Conservation (phyloP, 2,888 invertebrate species). For the Anoplius nigerrimus region DNA sequence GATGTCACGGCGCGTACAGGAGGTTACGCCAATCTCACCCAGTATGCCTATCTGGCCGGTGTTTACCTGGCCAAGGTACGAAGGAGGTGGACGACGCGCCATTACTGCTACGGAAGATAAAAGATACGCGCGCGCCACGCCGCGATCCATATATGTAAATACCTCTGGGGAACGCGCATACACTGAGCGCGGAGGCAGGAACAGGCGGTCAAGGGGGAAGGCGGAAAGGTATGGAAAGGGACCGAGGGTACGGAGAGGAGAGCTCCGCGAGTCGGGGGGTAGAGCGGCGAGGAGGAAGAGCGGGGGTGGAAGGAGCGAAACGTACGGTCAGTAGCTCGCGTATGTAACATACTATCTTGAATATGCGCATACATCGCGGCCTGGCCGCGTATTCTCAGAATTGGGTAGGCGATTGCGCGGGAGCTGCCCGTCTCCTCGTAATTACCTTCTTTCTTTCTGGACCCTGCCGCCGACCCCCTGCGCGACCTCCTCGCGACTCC, state of each 20-base stretch:
- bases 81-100: constrained; percentile 62
- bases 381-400: constrained; percentile 71
- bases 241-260: constrained; percentile 19
- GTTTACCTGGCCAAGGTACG: constrained; percentile 61
- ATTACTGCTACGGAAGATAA: constrained; percentile 69
- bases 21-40: constrained; percentile 59
- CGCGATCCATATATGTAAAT: constrained; percentile 74
- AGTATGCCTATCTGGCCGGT: constrained; percentile 63
- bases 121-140: constrained; percentile 70
- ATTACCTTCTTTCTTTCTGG: constrained; percentile 69
- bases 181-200: constrained; percentile 42
- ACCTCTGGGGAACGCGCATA: constrained; percentile 69
- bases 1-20: constrained; percentile 35
- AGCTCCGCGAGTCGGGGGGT: constrained; percentile 19
- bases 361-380: constrained; percentile 73
- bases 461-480: constrained; percentile 22
- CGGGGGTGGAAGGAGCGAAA: constrained; percentile 57
- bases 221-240: neutral
- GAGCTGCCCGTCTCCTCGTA: constrained; percentile 73
- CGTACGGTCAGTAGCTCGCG: constrained; percentile 70
- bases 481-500: constrained; percentile 11
- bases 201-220: constrained; percentile 14
- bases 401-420: constrained; percentile 70
- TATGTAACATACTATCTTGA: constrained; percentile 75
- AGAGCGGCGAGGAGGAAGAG: constrained; percentile 22